A percentile compares a stretch with the other conserved stretches of the same genome.
These are phyloP conservation scores for Odocoileus hemionus DNA, from an alignment of 2,113 vertebrate species.

Conservation along the genomic window DNA sequence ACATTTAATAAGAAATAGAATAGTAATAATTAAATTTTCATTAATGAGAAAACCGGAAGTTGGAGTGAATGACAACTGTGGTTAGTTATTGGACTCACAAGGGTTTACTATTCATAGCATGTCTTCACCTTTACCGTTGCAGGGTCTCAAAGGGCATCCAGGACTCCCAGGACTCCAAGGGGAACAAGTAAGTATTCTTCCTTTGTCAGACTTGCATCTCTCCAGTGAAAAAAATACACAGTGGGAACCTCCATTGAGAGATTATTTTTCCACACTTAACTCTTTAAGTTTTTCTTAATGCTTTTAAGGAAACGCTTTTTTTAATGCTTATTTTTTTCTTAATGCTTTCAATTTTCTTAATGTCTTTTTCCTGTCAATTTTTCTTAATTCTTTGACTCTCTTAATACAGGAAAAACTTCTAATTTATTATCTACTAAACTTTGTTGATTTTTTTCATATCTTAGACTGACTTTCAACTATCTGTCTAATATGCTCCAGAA, in stretches of 20 bases:
- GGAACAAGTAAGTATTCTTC: constrained; percentile 86
- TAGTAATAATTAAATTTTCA: not conserved
- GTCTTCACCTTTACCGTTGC: constrained; percentile 49
- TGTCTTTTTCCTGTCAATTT: not conserved
- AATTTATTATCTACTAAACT: not conserved
- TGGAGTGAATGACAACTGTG: not conserved
- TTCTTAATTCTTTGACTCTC: not conserved
- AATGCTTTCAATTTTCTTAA: not conserved
- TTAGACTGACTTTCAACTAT: not conserved
- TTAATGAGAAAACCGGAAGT: not conserved
- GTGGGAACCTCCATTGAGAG: not conserved
- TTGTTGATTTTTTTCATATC: not conserved
- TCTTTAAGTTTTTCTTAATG: not conserved
- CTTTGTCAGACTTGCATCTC: not conserved
- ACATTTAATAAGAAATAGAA: not conserved
- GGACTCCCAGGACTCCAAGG: constrained; percentile 86
- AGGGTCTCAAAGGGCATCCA: constrained; percentile 92
- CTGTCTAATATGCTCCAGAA: not conserved
- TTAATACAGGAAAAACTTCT: not conserved
- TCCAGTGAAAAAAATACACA: not conserved
- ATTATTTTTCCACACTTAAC: not conserved
- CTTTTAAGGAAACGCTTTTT: not conserved
- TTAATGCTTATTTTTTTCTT: not conserved
- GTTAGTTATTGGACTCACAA: not conserved
- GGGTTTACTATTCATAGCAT: not conserved